phyloP scores from a whole-genome alignment of 2,888 invertebrate species.

The Siphonodentalium dalli region DNA sequence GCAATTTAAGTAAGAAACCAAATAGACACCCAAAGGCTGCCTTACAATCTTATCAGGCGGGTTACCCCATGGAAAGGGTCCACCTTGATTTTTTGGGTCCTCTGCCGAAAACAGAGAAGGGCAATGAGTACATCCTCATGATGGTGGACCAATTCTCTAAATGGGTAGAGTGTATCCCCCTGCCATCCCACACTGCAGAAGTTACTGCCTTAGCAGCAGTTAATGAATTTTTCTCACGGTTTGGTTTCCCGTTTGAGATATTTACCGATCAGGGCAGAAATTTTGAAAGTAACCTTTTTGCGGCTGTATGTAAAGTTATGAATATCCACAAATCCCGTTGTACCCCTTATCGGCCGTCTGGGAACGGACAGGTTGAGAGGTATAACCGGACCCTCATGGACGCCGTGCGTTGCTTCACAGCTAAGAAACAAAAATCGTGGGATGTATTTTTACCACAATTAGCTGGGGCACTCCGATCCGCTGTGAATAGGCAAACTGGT shows the following conservation, averaged over 20 bases:
- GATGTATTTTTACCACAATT: constrained; percentile 10
- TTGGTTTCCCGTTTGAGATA: constrained; percentile 8
- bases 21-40: background rate
- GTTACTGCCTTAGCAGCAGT: constrained; percentile 5
- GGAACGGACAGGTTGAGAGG: constrained; percentile 13
- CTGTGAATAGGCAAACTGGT: constrained; percentile 12
- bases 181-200: too few species aligned
- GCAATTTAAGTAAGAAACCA: constrained; percentile 1
- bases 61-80: constrained; percentile 61
- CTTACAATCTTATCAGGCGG: constrained; percentile 78
- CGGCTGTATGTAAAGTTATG: constrained; percentile 2
- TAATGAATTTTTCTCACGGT: constrained; percentile 9
- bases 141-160: constrained; percentile 16
- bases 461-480: constrained; percentile 9
- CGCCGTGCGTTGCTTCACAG: constrained; percentile 9
- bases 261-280: constrained; percentile 15
- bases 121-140: constrained; percentile 17
- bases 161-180: constrained; percentile 1
- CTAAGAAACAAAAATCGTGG: constrained; percentile 8
- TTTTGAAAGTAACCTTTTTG: constrained; percentile 12
- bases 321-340: constrained; percentile 12
- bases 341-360: constrained; percentile 12
- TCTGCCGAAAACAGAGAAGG: constrained; percentile 4
- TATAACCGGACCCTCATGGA: constrained; percentile 10
- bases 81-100: constrained; percentile 18